Base-by-base conservation (phyloP, 92 coral and sea anemone species). In the Blastomussa wellsi region DNA sequence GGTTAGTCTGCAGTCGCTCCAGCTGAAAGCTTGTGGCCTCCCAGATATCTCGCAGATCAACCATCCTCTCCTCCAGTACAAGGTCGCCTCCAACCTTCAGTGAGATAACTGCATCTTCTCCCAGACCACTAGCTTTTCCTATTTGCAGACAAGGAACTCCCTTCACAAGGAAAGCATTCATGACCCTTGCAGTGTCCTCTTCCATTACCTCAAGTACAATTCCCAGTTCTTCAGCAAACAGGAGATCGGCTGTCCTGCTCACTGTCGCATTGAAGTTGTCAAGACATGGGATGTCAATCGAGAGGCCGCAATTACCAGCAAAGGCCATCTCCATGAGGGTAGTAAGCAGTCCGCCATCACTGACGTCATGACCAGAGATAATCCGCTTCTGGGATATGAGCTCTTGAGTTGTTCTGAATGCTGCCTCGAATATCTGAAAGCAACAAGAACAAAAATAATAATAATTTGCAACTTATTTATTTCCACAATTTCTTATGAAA, bases 11-110 rank as follows among this genome's bases (percentile, higher is more conserved):
- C 29, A 93, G 88, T 71, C 96, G 84, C 76, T 95, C 98, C 16
- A 96, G 86, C 89, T 96, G 98, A 78, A 94, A 96, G 81, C 98
- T 96, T 28, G 98, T 96, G 44, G 96, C 98, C 76, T 96, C 98
- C 98, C 98, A 96, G 36, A 90, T 66, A 86, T 96, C 98, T 79
- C 98, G 92, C 70, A 96, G 89, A 32, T 88, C 85, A 47, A 93
- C 95, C 98, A 96, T 96, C 39, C 88, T 96, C 57, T 92, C 96
- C 72, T 96, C 93, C 67, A 96, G 90, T 9, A 94, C 98, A 62
- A 84, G 79, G 24, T 62, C 73, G 17, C 91, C 98, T 22, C 92
- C 94, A 33, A 96, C 93, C 4, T 81, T 81, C 71, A 96, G 82
- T 57, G 92, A 92, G 42, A 96, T 85, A 38, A 83, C 74, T 20